phyloP scores from a whole-genome alignment of 2,113 vertebrate species.

The Arenaria interpres region DNA sequence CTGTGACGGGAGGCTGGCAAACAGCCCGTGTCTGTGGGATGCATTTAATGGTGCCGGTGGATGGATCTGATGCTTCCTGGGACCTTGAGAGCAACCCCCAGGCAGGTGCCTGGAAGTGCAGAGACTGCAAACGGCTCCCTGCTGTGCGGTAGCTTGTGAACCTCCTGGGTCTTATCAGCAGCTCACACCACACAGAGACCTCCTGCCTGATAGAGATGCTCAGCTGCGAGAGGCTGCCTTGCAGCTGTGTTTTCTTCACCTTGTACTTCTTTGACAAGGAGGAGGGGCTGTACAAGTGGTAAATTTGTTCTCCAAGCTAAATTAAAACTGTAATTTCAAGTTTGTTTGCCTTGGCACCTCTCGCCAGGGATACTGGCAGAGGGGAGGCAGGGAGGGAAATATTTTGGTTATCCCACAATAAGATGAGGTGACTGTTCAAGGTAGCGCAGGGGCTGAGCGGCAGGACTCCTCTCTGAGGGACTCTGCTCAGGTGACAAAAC shows the following conservation, averaged over 20 bases:
- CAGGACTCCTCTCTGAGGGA: not conserved
- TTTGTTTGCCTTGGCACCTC: not conserved
- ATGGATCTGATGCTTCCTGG: not conserved
- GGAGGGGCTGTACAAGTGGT: not conserved
- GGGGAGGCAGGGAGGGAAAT: not conserved
- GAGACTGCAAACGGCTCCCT: not conserved
- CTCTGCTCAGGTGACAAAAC: not conserved
- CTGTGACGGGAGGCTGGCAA: not conserved
- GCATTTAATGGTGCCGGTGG: not conserved
- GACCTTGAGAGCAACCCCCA: not conserved
- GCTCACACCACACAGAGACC: not conserved
- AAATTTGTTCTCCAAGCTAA: not conserved
- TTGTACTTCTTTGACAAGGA: not conserved
- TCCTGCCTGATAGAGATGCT: not conserved
- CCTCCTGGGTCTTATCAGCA: constrained; percentile 28
- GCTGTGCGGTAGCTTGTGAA: not conserved
- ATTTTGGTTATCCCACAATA: not conserved
- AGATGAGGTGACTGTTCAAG: not conserved
- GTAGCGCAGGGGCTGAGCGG: not conserved
- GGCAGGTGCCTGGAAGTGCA: not conserved
- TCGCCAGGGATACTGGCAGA: not conserved
- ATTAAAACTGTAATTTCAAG: constrained; percentile 14
- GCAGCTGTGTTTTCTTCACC: constrained; percentile 23
- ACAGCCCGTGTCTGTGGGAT: not conserved
- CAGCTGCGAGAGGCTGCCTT: not conserved